Evolutionary conservation across 2,113 vertebrate species (phyloP).

Genomic region (Trematomus loennbergii): DNA sequence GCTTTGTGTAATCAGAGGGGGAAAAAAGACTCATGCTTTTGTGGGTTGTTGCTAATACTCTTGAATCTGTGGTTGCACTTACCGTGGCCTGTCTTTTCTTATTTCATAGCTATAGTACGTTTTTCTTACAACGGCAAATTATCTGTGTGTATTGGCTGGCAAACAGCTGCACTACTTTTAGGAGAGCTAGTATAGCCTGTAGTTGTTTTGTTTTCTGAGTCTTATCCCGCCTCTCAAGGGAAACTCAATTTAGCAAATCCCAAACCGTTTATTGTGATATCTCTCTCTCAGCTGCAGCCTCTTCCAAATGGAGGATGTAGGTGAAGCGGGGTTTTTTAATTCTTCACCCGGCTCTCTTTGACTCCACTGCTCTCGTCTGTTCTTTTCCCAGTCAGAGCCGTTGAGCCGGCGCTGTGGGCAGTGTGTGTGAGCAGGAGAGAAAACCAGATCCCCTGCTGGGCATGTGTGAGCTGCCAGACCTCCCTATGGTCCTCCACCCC

Average conservation of each 20-base stretch:
- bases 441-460: constrained; percentile 45
- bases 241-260: constrained; percentile 62
- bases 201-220: constrained; percentile 65
- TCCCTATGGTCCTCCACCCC: constrained; percentile 36
- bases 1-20: constrained; percentile 39
- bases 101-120: constrained; percentile 14
- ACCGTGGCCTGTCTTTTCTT: background rate
- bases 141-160: constrained; percentile 25
- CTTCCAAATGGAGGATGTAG: constrained; percentile 32
- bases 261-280: constrained; percentile 45
- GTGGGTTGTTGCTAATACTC: constrained; percentile 21
- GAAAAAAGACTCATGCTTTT: constrained; percentile 19
- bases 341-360: constrained; percentile 22
- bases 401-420: constrained; percentile 38
- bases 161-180: constrained; percentile 42
- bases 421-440: constrained; percentile 25
- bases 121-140: constrained; percentile 18
- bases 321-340: constrained; percentile 18
- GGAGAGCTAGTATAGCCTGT: constrained; percentile 47
- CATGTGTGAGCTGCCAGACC: constrained; percentile 46
- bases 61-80: constrained; percentile 32
- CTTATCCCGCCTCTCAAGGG: constrained; percentile 50
- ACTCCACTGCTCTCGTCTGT: constrained; percentile 31
- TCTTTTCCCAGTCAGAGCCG: constrained; percentile 36
- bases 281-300: constrained; percentile 50